Evolutionary conservation across 1,140 invertebrate species (phyloP).

Genomic region (Luehdorfia chinensis): DNA sequence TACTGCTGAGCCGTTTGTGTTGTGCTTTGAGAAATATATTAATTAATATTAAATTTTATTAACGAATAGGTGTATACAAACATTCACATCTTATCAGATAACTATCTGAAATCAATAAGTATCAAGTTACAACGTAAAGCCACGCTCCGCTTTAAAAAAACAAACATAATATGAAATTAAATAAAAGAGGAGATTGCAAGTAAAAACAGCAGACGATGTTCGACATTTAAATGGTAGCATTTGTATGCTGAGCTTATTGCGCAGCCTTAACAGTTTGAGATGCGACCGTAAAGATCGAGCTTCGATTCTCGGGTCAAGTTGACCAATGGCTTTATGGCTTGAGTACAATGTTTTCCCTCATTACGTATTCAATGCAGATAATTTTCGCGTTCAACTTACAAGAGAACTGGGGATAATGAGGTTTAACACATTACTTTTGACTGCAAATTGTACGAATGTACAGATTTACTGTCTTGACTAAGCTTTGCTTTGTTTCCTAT

Average conservation of each 20-base stretch:
- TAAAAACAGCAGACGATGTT: neutral
- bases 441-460: slow-evolving; percentile 1
- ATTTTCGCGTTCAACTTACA: slow-evolving; percentile 28
- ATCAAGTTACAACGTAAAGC: neutral
- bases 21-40: too few relatives aligned
- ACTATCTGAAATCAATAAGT: neutral
- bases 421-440: slow-evolving; percentile 17
- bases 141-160: neutral
- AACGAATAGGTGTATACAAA: too few relatives aligned
- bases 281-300: slow-evolving; percentile 35
- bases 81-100: neutral
- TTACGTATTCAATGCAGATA: slow-evolving; percentile 41
- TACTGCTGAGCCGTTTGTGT: too few relatives aligned
- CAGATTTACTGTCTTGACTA: too few relatives aligned
- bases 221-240: slow-evolving; percentile 10
- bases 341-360: slow-evolving; percentile 38
- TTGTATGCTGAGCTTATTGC: slow-evolving; percentile 12
- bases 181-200: too few relatives aligned
- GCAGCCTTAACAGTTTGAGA: neutral
- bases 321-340: slow-evolving; percentile 30
- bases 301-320: slow-evolving; percentile 34
- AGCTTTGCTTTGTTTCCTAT: slow-evolving; percentile 12
- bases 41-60: too few relatives aligned
- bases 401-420: slow-evolving; percentile 16
- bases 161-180: neutral